Base-by-base conservation (phyloP, 2,797 vertebrate genomes). In the Acanthornis magna region DNA sequence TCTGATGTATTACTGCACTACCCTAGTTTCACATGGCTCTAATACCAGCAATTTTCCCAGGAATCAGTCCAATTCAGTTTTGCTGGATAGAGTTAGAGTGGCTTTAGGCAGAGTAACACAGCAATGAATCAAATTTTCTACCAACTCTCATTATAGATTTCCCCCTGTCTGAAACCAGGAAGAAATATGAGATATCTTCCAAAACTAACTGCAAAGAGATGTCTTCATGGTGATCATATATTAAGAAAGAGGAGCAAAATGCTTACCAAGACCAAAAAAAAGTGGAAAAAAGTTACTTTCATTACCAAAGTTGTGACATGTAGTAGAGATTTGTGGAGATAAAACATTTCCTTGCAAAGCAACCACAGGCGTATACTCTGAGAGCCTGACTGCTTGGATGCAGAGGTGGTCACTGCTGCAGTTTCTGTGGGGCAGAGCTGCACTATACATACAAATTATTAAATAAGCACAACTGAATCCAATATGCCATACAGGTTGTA, bases 281-380 rank as follows among this genome's bases (percentile, higher is more conserved):
- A 82, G n/a, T 17, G 10, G 30, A 10, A 48, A 57, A 53, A 81
- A 20, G 2, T 55, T 62, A 42, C 10, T 78, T 89, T 40, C 12
- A 17, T 55, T 90, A 68, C 20, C 15, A 29, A 57, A 91, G 21
- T 11, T 63, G 20, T 67, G 57, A 86, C 5, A 30, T 1, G 5
- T 16, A 48, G 53, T 5, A 62, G 54, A 74, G 51, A 63, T 80
- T 11, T 60, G 32, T 13, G 32, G 58, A 86, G 14, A 74, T 32
- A 63, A 66, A 89, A 10, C 14, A 29, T 40, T 63, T 38, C 22
- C 38, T 68, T 75, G 26, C 26, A 72, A 93, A 91, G 21, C 23
- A 80, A 38, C 18, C 26, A 5, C 3, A 7, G 29, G 17, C 38
- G 12, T 27, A 22, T 23, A 26, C 7, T 43, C n/a, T 0, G 3